Percentiles rank a stretch among this genome's conserved stretches.
Conservation (phyloP, 2,113 vertebrate species). For the Rhynchomys soricoides region DNA sequence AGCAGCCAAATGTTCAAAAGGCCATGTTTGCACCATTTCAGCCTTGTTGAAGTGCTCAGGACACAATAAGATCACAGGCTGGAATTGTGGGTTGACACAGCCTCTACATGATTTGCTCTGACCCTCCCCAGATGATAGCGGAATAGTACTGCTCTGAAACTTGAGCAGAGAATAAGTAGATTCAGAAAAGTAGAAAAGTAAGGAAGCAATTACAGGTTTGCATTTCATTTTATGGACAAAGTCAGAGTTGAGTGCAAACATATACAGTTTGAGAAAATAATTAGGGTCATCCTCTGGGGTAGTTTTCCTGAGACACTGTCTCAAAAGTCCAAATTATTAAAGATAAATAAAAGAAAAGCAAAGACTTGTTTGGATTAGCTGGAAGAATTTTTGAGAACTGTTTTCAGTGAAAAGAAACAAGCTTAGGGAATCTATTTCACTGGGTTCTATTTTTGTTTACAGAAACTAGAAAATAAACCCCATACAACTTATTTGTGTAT, state of each 20-base stretch:
- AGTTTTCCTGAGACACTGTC: background rate
- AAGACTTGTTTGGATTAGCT: background rate
- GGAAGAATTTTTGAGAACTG: background rate
- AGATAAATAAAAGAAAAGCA: background rate
- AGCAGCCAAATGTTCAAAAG: background rate
- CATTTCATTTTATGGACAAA: background rate
- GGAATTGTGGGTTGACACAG: fast-evolving
- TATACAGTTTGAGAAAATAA: constrained; percentile 46
- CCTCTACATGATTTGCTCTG: background rate
- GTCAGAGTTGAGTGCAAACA: background rate
- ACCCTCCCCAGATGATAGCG: background rate
- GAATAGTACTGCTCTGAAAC: background rate
- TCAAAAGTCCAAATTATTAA: background rate
- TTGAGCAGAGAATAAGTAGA: background rate
- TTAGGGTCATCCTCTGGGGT: background rate
- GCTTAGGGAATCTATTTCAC: background rate
- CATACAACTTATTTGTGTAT: background rate
- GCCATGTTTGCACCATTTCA: background rate
- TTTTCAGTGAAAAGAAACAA: constrained; percentile 9
- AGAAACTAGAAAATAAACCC: constrained; percentile 33
- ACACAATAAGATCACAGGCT: background rate
- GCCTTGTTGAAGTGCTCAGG: background rate
- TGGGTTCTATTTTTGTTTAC: background rate
- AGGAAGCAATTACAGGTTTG: constrained; percentile 36
- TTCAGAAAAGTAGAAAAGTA: constrained; percentile 12